Evolutionary conservation across 1,140 invertebrate genomes (phyloP), one percentile per base, ranked within the genome.

Genomic region (Drosophila tani): DNA sequence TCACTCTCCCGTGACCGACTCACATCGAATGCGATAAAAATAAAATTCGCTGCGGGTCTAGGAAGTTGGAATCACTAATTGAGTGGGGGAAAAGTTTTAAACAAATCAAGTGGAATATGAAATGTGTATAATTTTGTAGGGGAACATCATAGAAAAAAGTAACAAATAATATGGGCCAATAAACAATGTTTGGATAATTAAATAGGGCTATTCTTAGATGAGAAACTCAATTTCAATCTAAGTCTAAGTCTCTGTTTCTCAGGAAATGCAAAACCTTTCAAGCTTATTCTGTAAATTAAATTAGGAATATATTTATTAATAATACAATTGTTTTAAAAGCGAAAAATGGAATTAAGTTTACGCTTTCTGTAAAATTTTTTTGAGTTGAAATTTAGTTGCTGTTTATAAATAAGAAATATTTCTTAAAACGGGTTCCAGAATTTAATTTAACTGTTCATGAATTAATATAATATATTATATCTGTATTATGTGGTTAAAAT

Each of bases 1-100:
- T 46, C 74, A 66, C 64, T 82, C 64, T 86, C 51, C 68, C 82
- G 82, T 85, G 82, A 82, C 82, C 59, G 77, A 55, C 47, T 63
- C 70, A 21, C 41, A 55, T 55, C 41, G 35, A 75, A 75, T 64
- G 58, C 71, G 27, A 75, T 75, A 27, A n/a, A 63, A 75, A 64
- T 64, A 73, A 64, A 64, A 73, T 60, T 60, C 50, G 38, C 53
- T 73, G 68, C 38, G 68, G 69, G 29, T 38, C 55, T 73, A 73
- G 69, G 69, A 73, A 73, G 55, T 73, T 51, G 67, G 46, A 24
- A 60, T 50, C 38, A 43, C 55, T 73, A 73, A 73, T 73, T 71
- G 55, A 38, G 51, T 50, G 55, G 46, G 12, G 69, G 49, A 75
- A 75, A 75, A 63, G 47, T 64, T 74, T 49, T 21, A 51, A 51